Percentiles rank a stretch among this genome's conserved stretches.
Conservation (phyloP, 2,113 vertebrate genomes). For the Pitta sordida region DNA sequence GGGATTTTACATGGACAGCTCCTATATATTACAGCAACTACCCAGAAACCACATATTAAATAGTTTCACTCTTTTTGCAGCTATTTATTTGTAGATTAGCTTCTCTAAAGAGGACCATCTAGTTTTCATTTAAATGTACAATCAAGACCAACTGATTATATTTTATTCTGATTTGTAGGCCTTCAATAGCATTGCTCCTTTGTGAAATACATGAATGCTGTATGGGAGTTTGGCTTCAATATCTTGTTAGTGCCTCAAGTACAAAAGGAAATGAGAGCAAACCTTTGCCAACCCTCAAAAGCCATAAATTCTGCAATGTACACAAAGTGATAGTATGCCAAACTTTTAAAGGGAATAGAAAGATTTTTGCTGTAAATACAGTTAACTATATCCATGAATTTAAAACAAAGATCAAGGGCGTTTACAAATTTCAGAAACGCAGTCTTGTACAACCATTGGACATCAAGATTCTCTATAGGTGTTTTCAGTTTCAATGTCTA, state of each 20-base stretch:
- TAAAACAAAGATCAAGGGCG: not conserved
- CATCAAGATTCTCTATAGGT: not conserved
- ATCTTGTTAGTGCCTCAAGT: not conserved
- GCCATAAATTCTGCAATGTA: not conserved
- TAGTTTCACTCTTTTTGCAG: not conserved
- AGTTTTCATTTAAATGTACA: constrained; percentile 22
- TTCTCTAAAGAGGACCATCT: not conserved
- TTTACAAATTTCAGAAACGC: not conserved
- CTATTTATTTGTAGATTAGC: constrained; percentile 36
- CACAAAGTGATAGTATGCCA: not conserved
- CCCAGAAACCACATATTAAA: not conserved
- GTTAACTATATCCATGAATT: not conserved
- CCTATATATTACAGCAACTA: not conserved
- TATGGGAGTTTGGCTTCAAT: not conserved
- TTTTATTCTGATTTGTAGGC: constrained; percentile 23
- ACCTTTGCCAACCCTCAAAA: not conserved
- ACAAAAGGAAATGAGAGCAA: not conserved
- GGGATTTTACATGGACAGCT: not conserved
- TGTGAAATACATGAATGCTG: not conserved
- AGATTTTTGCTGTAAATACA: not conserved
- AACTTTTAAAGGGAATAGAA: not conserved
- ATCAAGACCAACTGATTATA: not conserved
- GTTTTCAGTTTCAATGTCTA: not conserved
- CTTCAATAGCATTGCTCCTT: not conserved
- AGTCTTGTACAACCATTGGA: not conserved